phyloP scores from a whole-genome alignment of 2,113 vertebrate genomes.

The Lichenostomus cassidix region DNA sequence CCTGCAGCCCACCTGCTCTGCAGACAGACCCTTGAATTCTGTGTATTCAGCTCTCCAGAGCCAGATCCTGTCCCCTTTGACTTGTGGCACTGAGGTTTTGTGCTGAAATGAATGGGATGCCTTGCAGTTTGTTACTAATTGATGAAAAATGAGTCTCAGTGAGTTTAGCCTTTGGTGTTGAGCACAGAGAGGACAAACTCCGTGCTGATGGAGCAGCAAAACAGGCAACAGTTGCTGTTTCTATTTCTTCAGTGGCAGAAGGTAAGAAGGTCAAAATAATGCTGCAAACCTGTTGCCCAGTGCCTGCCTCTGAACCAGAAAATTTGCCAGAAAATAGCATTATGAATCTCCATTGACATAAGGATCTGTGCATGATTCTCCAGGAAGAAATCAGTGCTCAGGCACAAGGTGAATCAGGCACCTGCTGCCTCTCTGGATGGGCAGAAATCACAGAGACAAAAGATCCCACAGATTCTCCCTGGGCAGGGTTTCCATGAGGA shows the following conservation, averaged over 20 bases:
- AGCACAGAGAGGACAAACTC: neutral
- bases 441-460: neutral
- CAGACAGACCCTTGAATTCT: neutral
- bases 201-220: neutral
- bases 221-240: neutral
- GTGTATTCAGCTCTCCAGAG: neutral
- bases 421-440: neutral
- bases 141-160: neutral
- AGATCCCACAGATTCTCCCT: neutral
- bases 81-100: fast-evolving
- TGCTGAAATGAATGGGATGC: neutral
- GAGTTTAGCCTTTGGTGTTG: neutral
- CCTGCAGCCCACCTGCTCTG: neutral
- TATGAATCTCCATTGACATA: fast-evolving
- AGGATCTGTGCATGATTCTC: fast-evolving
- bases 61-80: neutral
- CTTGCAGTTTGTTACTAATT: neutral
- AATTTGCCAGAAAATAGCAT: neutral
- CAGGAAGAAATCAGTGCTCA: neutral
- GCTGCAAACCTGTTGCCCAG: neutral
- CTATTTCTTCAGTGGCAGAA: neutral
- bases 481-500: neutral
- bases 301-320: neutral
- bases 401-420: neutral
- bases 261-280: neutral